A percentile compares a stretch with the other conserved stretches of the same genome.
Evolutionary conservation across 2,797 vertebrate species (phyloP).

Genomic region (Chaetodon trifasciatus): DNA sequence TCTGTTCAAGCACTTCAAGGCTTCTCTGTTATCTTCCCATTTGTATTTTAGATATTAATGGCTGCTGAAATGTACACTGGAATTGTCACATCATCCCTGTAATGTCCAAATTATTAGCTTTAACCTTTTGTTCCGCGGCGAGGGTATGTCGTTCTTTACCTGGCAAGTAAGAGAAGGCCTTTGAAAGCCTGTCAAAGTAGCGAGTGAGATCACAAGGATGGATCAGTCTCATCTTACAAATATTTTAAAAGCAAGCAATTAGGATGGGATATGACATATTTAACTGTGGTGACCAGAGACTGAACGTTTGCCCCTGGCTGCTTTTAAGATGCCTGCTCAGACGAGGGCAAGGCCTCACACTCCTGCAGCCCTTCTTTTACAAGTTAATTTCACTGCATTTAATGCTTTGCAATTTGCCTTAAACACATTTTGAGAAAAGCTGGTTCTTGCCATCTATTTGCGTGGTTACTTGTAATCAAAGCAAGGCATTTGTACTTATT

Average conservation of each 20-base stretch:
- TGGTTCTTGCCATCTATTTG: background rate
- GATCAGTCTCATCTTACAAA: background rate
- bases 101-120: constrained; percentile 4
- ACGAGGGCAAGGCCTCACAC: background rate
- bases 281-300: background rate
- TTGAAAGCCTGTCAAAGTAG: background rate
- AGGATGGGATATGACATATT: background rate
- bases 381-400: background rate
- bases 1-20: background rate
- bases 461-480: background rate
- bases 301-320: background rate
- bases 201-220: background rate
- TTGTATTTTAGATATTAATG: constrained; percentile 2
- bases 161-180: background rate
- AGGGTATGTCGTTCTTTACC: no score
- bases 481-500: background rate
- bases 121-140: background rate
- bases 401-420: background rate
- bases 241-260: background rate
- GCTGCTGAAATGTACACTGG: background rate
- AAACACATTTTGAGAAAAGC: background rate
- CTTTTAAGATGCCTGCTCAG: background rate
- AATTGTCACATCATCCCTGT: background rate
- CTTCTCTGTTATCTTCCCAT: background rate
- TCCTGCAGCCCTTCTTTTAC: background rate